These are phyloP conservation scores for Diabrotica virgifera DNA, from an alignment of 1,140 invertebrate genomes.

Conservation along the genomic window DNA sequence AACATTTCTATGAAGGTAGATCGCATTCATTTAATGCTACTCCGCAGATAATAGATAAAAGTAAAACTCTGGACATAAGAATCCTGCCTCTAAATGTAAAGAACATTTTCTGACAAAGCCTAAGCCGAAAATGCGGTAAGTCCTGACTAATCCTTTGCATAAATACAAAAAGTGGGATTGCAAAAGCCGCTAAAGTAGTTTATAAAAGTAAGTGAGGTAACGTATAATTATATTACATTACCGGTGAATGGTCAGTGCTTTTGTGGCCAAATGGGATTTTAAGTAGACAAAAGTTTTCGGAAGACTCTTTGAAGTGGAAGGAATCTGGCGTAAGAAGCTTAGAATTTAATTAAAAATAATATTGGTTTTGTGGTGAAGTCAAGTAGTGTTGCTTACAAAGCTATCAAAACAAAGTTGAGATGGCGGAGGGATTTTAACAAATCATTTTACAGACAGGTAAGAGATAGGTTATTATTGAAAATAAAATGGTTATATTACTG, in stretches of 20 bases:
- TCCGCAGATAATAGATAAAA: too few relatives aligned
- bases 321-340: neutral
- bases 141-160: neutral
- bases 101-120: neutral
- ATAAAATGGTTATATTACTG: too few relatives aligned
- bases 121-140: conserved; percentile 1
- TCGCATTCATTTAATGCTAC: too few relatives aligned
- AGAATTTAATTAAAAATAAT: conserved; percentile 3
- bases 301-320: neutral
- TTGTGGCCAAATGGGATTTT: neutral
- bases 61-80: too few relatives aligned
- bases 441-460: neutral
- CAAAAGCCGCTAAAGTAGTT: neutral
- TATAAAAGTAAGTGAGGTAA: conserved; percentile 3
- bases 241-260: neutral
- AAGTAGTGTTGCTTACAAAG: neutral
- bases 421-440: neutral
- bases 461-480: too few relatives aligned
- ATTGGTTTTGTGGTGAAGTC: conserved; percentile 2
- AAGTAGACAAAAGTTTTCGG: neutral
- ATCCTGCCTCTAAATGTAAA: neutral
- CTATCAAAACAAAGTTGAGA: conserved; percentile 2
- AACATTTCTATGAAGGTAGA: too few relatives aligned
- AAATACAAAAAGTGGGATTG: neutral
- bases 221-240: neutral